phyloP scores from a whole-genome alignment of 2,113 vertebrate genomes.

The Anas platyrhynchos region DNA sequence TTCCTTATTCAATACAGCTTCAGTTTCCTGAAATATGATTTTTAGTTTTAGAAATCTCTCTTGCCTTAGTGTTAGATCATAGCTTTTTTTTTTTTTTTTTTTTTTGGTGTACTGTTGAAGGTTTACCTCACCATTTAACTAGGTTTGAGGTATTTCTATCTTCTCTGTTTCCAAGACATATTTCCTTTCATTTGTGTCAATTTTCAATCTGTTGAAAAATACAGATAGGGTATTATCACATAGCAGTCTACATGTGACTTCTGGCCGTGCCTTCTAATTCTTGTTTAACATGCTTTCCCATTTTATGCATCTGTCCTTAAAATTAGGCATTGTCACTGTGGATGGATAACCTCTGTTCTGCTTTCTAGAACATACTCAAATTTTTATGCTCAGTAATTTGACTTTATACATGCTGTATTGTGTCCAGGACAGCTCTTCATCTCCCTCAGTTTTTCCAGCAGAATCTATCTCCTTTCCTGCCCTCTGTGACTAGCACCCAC shows the following conservation, averaged over 20 bases:
- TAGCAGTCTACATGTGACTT: accelerated
- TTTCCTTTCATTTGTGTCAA: background rate
- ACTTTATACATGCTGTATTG: background rate
- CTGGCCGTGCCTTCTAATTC: background rate
- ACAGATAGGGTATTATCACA: background rate
- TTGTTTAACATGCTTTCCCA: background rate
- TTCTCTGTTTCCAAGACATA: background rate
- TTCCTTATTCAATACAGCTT: background rate
- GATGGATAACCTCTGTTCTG: background rate
- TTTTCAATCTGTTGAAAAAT: background rate
- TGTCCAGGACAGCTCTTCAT: background rate
- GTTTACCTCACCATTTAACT: background rate
- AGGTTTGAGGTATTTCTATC: accelerated
- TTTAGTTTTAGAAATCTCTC: background rate
- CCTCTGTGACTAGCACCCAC: background rate
- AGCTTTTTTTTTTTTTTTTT: background rate
- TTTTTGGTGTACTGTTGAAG: background rate
- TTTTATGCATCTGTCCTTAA: background rate
- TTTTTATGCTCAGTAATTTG: background rate
- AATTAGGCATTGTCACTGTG: background rate
- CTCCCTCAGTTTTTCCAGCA: background rate
- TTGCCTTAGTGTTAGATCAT: background rate
- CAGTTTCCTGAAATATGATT: background rate
- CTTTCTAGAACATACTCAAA: background rate
- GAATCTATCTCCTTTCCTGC: background rate